Percentiles rank a stretch among this genome's conserved stretches.
Evolutionary conservation across 1,140 invertebrate genomes (phyloP).

Genomic region (Nixonia krombeini): DNA sequence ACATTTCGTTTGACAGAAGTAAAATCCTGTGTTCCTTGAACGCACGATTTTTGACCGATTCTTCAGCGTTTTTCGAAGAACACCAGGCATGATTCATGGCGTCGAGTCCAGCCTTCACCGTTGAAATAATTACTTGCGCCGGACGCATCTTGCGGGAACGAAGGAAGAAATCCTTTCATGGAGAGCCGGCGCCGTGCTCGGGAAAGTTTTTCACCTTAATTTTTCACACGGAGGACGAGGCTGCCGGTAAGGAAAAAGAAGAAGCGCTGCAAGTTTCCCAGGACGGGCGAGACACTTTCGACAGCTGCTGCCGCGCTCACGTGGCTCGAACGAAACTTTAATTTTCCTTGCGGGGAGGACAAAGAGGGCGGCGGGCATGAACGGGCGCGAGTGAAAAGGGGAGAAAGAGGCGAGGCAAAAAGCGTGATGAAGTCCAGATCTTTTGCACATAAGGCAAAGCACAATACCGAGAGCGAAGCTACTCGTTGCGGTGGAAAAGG

Average conservation of each 20-base stretch:
- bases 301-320: constrained; percentile 6
- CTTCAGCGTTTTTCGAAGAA: too few species aligned
- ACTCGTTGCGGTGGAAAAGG: constrained; percentile 37
- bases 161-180: background rate
- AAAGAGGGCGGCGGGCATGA: background rate
- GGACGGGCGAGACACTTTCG: constrained; percentile 7
- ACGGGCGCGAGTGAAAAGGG: background rate
- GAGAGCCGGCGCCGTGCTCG: background rate
- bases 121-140: background rate
- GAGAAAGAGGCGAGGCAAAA: background rate
- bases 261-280: constrained; percentile 7
- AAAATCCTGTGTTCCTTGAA: too few species aligned
- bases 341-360: constrained; percentile 3
- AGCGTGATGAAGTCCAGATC: constrained; percentile 1
- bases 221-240: constrained; percentile 3
- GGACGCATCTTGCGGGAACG: background rate
- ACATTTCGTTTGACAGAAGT: too few species aligned
- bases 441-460: constrained; percentile 15
- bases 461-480: constrained; percentile 18
- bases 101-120: background rate
- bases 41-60: background rate
- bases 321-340: constrained; percentile 16
- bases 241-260: background rate
- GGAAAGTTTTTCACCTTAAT: constrained; percentile 12
- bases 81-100: background rate